These are phyloP conservation scores for Oryzias dopingdopingensis DNA, from an alignment of 2,797 vertebrate genomes.

Conservation along the genomic window DNA sequence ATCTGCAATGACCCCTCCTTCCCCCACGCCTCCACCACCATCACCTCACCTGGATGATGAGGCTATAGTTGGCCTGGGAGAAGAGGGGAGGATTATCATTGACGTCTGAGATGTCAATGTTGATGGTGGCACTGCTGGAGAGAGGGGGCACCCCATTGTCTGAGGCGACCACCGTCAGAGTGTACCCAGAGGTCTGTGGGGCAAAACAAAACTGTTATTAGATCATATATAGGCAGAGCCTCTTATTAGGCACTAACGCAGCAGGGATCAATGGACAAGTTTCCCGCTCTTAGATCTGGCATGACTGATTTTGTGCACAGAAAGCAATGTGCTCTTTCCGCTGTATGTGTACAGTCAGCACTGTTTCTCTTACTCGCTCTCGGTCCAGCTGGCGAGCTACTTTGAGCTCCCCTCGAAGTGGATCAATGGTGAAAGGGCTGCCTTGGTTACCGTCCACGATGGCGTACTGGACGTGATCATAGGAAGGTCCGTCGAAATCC, in stretches of 20 bases:
- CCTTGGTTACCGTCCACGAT: conserved; percentile 93
- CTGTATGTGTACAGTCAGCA: conserved; percentile 42
- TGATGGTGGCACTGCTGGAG: conserved; percentile 85
- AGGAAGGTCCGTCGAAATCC: conserved; percentile 90
- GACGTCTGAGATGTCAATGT: conserved; percentile 96
- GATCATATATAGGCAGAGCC: conserved; percentile 20
- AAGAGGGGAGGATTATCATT: conserved; percentile 96
- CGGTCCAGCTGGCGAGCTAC: conserved; percentile 92
- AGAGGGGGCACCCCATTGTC: conserved; percentile 86
- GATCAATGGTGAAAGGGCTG: conserved; percentile 91
- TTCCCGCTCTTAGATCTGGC: conserved; percentile 48
- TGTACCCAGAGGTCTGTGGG: conserved; percentile 92
- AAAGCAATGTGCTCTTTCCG: conserved; percentile 54
- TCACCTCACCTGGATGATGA: conserved; percentile 90
- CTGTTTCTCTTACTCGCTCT: conserved; percentile 82
- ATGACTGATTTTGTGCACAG: conserved; percentile 57
- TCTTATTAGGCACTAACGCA: conserved; percentile 50
- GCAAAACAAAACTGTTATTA: conserved; percentile 20
- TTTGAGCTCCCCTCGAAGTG: conserved; percentile 86
- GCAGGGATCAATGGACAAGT: conserved; percentile 47
- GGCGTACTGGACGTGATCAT: conserved; percentile 85
- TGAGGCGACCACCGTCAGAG: conserved; percentile 86
- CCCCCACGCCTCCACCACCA: not conserved
- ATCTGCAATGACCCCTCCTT: conserved; percentile 4
- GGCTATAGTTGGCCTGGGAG: conserved; percentile 91